Conservation (phyloP, 2,888 invertebrate genomes). For the Lymantria dispar region DNA sequence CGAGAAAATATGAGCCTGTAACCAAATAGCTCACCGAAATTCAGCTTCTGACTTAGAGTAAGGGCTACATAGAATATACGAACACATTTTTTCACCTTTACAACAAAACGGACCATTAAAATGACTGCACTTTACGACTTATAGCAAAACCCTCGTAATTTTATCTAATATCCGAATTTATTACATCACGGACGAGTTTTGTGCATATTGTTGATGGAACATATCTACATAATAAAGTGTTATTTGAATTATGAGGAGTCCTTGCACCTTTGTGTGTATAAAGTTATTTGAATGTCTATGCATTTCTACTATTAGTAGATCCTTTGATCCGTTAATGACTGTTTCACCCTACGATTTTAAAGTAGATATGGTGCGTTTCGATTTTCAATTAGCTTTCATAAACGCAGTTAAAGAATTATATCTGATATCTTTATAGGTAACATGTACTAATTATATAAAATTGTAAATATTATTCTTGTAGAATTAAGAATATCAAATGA, state of each 20-base stretch:
- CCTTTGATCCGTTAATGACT: constrained; percentile 20
- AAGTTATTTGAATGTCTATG: constrained; percentile 27
- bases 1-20: no score
- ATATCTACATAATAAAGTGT: constrained; percentile 5
- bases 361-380: constrained; percentile 15
- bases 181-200: constrained; percentile 11
- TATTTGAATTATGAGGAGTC: constrained; percentile 17
- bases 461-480: no score
- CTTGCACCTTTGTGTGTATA: constrained; percentile 15
- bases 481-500: no score
- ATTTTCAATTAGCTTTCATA: constrained; percentile 9
- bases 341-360: constrained; percentile 13
- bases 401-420: no score
- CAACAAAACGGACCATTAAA: constrained; percentile 12
- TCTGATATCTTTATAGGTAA: no score
- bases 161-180: constrained; percentile 24
- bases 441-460: no score
- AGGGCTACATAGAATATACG: no score
- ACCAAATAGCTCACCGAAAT: no score
- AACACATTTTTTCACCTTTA: constrained; percentile 6
- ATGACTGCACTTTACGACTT: constrained; percentile 24
- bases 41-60: no score
- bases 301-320: constrained; percentile 24
- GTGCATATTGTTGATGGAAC: constrained; percentile 11
- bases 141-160: constrained; percentile 21